These are phyloP conservation scores for Morone chrysops DNA, from an alignment of 2,113 vertebrate species.

Conservation along the genomic window DNA sequence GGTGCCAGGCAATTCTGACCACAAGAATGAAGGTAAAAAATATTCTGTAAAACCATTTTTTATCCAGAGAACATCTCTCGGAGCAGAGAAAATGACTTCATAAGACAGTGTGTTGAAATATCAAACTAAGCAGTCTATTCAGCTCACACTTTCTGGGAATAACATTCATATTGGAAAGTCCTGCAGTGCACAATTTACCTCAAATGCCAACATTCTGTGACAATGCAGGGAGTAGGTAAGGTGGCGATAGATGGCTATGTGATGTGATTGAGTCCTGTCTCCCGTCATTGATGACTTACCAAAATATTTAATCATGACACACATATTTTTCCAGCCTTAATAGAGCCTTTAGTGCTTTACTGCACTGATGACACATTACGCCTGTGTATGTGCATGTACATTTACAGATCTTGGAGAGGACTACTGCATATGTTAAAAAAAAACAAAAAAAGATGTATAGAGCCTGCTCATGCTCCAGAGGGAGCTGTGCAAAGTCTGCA, in stretches of 20 bases:
- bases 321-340: not conserved
- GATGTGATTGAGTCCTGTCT: not conserved
- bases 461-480: too few relatives aligned
- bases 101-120: constrained; percentile 24
- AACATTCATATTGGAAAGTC: not conserved
- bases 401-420: too few relatives aligned
- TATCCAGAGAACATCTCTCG: constrained; percentile 15
- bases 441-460: too few relatives aligned
- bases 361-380: too few relatives aligned
- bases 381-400: too few relatives aligned
- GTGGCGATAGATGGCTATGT: not conserved
- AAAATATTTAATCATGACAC: constrained; percentile 6
- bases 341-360: not conserved
- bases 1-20: constrained; percentile 57
- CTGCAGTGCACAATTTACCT: not conserved
- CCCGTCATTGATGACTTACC: not conserved
- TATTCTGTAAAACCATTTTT: constrained; percentile 39
- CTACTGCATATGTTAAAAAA: too few relatives aligned
- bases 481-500: too few relatives aligned
- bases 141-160: not conserved
- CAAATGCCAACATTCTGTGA: not conserved
- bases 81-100: constrained; percentile 27
- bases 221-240: not conserved
- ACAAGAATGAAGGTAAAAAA: constrained; percentile 63
- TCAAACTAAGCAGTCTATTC: not conserved